Evolutionary conservation across 2,888 invertebrate species (phyloP).

Genomic region (Pterostichus madidus): DNA sequence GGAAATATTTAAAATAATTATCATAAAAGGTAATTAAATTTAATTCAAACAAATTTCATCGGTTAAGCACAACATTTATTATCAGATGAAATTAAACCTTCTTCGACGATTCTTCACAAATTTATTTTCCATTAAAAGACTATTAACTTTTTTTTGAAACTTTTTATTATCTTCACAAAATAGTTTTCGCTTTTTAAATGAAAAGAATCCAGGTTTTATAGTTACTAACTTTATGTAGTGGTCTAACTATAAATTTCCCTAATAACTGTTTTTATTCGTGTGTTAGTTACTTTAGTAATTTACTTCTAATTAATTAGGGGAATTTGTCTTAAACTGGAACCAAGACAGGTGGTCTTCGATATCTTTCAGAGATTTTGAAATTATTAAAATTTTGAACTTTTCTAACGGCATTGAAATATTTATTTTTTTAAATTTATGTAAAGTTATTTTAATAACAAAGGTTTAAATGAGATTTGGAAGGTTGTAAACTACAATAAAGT

Average conservation of each 20-base stretch:
- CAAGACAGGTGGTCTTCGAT: not conserved
- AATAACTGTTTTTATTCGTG: not conserved
- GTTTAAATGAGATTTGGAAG: not conserved
- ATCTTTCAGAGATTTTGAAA: too few relatives aligned
- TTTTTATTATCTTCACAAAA: not conserved
- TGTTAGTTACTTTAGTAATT: not conserved
- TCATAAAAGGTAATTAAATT: not conserved
- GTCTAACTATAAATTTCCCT: not conserved
- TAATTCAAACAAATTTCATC: too few relatives aligned
- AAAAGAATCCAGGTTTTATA: not conserved
- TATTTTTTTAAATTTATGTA: too few relatives aligned
- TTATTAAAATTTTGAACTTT: too few relatives aligned
- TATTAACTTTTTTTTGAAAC: conserved; percentile 21
- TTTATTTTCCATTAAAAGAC: conserved; percentile 21
- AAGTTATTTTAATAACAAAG: not conserved
- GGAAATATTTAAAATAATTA: not conserved
- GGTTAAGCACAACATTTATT: too few relatives aligned
- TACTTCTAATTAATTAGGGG: conserved; percentile 15
- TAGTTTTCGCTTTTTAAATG: not conserved
- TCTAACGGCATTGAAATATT: too few relatives aligned
- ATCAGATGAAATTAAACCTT: too few relatives aligned
- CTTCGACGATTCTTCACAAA: not conserved
- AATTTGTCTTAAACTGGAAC: not conserved
- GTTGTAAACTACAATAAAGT: not conserved
- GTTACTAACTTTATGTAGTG: conserved; percentile 8